Base-by-base conservation (phyloP, 2,888 invertebrate species). In the Sacculina carcini region DNA sequence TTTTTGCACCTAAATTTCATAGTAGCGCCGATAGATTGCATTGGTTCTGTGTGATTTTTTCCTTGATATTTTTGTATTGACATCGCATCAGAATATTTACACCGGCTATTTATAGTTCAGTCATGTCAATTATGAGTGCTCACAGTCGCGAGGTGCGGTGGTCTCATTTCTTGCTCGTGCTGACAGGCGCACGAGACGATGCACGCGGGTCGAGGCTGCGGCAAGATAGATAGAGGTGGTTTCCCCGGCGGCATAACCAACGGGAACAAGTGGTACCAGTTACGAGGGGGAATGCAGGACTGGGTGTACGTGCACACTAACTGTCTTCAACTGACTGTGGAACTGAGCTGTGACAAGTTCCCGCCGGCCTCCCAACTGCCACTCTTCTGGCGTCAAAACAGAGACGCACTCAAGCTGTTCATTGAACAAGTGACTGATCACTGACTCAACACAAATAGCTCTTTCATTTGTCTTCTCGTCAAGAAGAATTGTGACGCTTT, bases 251-350 rank as follows among this genome's bases (percentile, higher is more conserved):
- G 82, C 28, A 80, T 83, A 56, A 82, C 82, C 16, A 83, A 83
- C 61, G 83, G 83, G 1, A 82, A 82, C 1, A 75, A 78, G 55
- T 83, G 83, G 79, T 80, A 80, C 63, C 77, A 76, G 60, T 71
- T 83, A 44, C 71, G 74, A 63, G 83, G 82, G 66, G 81, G 82
- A 47, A 83, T 85, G 83, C 84, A 85, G 68, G 86, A 87, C 64
- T 87, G 84, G 66, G 86, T 85, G 67, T 87, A 86, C 63, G 67
- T 86, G 55, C 73, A 80, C 60, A 81, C 87, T 2, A 87, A 83
- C 60, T 86, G 85, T 61, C 79, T 92, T 73, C 96, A 96, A 66
- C 67, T 98, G 2, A 98, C 98, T 0, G 64, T 98, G 6, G 98
- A 98, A 65, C 69, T 98, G 56, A 87, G 90, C 21, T 98, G 98